Percentiles rank a stretch among this genome's conserved stretches.
Evolutionary conservation across 2,888 invertebrate species (phyloP).

Genomic region (Mesoligia furuncula): DNA sequence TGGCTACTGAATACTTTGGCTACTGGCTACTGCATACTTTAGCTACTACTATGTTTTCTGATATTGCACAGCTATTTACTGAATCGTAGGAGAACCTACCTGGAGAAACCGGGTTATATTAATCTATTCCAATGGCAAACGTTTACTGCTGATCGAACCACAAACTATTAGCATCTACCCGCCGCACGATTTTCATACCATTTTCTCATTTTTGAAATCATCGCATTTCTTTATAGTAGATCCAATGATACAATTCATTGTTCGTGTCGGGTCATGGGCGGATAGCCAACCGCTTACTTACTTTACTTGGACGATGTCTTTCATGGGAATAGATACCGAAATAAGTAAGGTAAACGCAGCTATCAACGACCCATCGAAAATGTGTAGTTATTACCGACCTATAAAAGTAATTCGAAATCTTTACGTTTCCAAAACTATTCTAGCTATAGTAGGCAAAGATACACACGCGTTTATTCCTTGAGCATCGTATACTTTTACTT

Average conservation of each 20-base stretch:
- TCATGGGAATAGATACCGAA: background rate
- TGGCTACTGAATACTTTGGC: too few species aligned
- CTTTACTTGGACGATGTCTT: background rate
- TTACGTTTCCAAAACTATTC: too few species aligned
- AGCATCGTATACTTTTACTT: too few species aligned
- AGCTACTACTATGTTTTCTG: background rate
- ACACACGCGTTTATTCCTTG: too few species aligned
- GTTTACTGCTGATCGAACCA: background rate
- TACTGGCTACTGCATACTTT: too few species aligned
- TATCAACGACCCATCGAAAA: too few species aligned
- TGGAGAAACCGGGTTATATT: too few species aligned
- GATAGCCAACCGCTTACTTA: background rate
- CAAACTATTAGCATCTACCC: background rate
- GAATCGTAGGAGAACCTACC: background rate
- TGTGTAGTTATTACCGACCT: too few species aligned
- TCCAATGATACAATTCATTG: background rate
- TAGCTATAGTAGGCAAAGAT: too few species aligned
- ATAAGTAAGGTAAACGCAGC: background rate
- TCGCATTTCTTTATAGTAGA: background rate
- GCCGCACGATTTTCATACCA: background rate
- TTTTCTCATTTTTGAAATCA: background rate
- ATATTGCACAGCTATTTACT: background rate
- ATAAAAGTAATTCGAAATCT: too few species aligned
- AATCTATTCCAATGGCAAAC: too few species aligned
- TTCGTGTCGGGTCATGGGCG: background rate